A percentile compares a stretch with the other conserved stretches of the same genome.
These are phyloP conservation scores for Leptogaster cylindrica DNA, from an alignment of 2,888 invertebrate species.

Conservation along the genomic window DNA sequence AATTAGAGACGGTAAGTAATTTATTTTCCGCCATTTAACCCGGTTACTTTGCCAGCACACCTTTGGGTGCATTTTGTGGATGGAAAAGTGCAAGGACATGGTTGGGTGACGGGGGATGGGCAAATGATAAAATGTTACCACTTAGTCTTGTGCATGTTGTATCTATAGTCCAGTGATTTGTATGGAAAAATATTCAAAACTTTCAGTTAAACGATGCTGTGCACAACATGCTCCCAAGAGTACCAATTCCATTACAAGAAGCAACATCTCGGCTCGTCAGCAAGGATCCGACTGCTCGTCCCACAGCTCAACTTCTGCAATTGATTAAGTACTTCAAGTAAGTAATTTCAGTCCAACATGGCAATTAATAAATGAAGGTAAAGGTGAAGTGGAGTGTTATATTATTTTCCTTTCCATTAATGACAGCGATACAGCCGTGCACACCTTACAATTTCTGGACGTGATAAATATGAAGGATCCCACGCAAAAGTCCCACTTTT, in stretches of 20 bases:
- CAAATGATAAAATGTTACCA: background rate
- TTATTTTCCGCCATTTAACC: conserved; percentile 1
- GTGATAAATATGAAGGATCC: conserved; percentile 91
- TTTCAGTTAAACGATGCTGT: conserved; percentile 83
- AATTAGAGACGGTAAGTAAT: conserved; percentile 83
- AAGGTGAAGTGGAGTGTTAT: no score
- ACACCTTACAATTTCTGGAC: conserved; percentile 91
- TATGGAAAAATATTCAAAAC: conserved; percentile 16
- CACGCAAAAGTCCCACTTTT: conserved; percentile 87
- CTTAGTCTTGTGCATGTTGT: background rate
- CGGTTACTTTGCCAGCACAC: background rate
- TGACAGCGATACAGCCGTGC: conserved; percentile 84
- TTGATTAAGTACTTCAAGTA: conserved; percentile 91
- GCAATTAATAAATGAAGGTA: conserved; percentile 4
- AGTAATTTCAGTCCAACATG: conserved; percentile 54
- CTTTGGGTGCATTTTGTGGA: background rate
- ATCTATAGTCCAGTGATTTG: background rate
- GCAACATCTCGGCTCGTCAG: conserved; percentile 83
- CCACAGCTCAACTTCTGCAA: conserved; percentile 88
- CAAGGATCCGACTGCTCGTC: conserved; percentile 84
- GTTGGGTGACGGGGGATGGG: background rate
- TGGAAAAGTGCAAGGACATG: background rate
- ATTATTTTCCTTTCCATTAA: conserved; percentile 26
- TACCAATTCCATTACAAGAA: conserved; percentile 87
- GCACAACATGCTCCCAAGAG: conserved; percentile 75